Base-by-base conservation (phyloP, 1,140 invertebrate species). In the Drosophila pandora region DNA sequence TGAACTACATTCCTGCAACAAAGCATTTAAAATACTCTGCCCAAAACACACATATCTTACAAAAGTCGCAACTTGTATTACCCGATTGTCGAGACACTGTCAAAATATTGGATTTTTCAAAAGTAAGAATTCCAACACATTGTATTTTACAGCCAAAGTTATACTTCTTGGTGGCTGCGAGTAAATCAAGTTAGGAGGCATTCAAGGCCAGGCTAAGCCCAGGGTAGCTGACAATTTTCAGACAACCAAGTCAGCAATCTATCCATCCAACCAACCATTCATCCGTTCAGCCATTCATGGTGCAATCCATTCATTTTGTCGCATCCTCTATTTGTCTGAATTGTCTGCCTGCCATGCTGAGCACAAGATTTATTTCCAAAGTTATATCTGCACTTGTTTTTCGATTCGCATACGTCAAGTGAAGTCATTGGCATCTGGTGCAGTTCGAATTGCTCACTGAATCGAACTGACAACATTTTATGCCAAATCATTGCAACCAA, bases 371-470 rank as follows among this genome's bases (percentile, higher is more conserved):
- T 69, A 69, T 69, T 69, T 69, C 41, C 65, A 69, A 68, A 39
- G 65, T 56, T 49, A 30, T 68, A 69, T 59, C 72, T 76, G 71
- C 54, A 59, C 68, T 73, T 58, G 54, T 69, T 65, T 58, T 74
- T 47, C 81, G 85, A 85, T 90, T 90, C 85, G 81, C 85, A 90
- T 79, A 79, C 89, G 75, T 90, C 85, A 90, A 90, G 85, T 89
- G 80, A 81, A 90, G 85, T 82, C 85, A 82, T 89, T 90, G 85
- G 80, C 85, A 90, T 90, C 81, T 90, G 83, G 80, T 90, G 85
- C 85, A 90, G 68, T 73, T 81, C 75, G 41, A 28, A 28, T 28
- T 28, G 25, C 25, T 28, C 25, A 28, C 25, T 28, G 25, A 28
- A 28, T 28, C 25, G 25, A 79, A 73, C 70, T 72, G 83, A 45